phyloP scores from a whole-genome alignment of 2,113 vertebrate species.

The Cyrtonyx montezumae region DNA sequence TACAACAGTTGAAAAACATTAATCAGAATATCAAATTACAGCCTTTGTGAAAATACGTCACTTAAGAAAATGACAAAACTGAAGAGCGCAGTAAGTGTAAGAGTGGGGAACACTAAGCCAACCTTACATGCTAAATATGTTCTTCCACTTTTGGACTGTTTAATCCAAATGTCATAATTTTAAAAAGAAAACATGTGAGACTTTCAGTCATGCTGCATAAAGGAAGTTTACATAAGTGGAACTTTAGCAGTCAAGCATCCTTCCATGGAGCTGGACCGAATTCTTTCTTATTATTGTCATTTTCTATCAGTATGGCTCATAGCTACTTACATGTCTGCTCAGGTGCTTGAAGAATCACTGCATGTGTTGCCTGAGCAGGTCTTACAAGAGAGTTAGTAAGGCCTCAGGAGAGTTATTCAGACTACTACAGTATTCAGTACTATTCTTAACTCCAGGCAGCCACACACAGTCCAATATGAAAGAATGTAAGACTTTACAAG shows the following conservation, averaged over 20 bases:
- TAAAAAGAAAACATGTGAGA: slow-evolving; percentile 33
- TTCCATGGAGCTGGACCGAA: neutral
- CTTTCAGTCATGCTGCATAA: slow-evolving; percentile 51
- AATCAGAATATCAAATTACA: neutral
- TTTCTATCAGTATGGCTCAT: neutral
- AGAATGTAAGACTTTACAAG: neutral
- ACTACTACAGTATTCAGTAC: neutral
- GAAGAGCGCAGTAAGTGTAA: neutral
- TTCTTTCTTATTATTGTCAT: neutral
- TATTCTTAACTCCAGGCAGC: neutral
- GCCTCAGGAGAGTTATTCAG: neutral
- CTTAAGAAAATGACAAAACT: neutral
- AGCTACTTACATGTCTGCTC: neutral
- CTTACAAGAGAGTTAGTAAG: neutral
- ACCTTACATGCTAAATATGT: neutral
- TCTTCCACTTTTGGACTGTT: neutral
- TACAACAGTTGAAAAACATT: neutral
- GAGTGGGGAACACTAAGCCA: neutral
- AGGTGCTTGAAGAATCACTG: neutral
- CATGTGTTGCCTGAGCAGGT: neutral
- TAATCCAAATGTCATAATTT: slow-evolving; percentile 11
- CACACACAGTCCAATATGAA: neutral
- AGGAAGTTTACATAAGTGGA: neutral
- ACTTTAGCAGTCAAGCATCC: neutral
- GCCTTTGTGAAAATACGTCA: neutral